A percentile compares a stretch with the other conserved stretches of the same genome.
Evolutionary conservation across 1,140 invertebrate genomes (phyloP).

Genomic region (Heliconius himera): DNA sequence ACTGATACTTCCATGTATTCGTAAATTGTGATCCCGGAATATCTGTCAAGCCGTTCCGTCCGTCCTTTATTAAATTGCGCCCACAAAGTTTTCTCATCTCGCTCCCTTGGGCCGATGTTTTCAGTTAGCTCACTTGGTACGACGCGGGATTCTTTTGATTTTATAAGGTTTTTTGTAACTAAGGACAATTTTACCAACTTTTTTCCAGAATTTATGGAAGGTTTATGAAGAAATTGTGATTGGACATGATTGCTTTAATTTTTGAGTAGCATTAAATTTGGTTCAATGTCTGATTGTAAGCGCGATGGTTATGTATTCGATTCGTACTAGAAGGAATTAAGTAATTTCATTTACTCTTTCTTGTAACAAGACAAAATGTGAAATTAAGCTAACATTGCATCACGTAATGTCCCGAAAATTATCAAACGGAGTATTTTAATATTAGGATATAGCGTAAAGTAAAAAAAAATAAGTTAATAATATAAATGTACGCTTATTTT

Average conservation of each 20-base stretch:
- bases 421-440: too few relatives aligned
- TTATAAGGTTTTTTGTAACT: slow-evolving; percentile 18
- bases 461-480: too few relatives aligned
- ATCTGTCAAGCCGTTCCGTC: slow-evolving; percentile 53
- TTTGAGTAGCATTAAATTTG: neutral
- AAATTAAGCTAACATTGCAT: too few relatives aligned
- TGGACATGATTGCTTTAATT: neutral
- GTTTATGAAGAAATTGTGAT: slow-evolving; percentile 3
- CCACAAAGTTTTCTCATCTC: slow-evolving; percentile 72
- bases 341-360: neutral
- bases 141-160: slow-evolving; percentile 57
- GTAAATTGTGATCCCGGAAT: slow-evolving; percentile 48
- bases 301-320: neutral
- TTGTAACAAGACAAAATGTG: too few relatives aligned
- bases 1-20: slow-evolving; percentile 33
- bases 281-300: too few relatives aligned
- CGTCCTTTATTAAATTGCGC: slow-evolving; percentile 70
- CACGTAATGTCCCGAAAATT: too few relatives aligned
- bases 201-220: neutral
- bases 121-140: slow-evolving; percentile 47
- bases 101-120: slow-evolving; percentile 48
- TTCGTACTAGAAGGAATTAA: neutral
- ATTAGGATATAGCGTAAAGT: too few relatives aligned
- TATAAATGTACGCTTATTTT: too few relatives aligned
- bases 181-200: neutral